Evolutionary conservation across 2,113 vertebrate species (phyloP).

Genomic region (sheep (Ovis aries)): ARS-UI_Ramb_v3.0 NC_056057.1:48681001-48681500

Average conservation of each 20-base stretch:
- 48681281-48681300: neutral
- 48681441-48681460: neutral
- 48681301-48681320: neutral
- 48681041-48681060: neutral
- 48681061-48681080: neutral
- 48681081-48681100: neutral
- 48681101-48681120: neutral
- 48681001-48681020: neutral
- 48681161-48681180: neutral
- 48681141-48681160: neutral
- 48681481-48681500: neutral
- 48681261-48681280: neutral
- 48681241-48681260: neutral
- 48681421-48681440: neutral
- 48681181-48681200: neutral
- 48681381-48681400: neutral
- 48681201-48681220: constrained; percentile 15
- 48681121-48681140: neutral
- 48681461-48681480: neutral
- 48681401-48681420: neutral
- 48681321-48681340: neutral
- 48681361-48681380: neutral
- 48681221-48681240: neutral
- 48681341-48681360: neutral
- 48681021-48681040: constrained; percentile 8